Evolutionary conservation across 1,140 invertebrate species (phyloP).

Genomic region (Drosophila chauvacae): DNA sequence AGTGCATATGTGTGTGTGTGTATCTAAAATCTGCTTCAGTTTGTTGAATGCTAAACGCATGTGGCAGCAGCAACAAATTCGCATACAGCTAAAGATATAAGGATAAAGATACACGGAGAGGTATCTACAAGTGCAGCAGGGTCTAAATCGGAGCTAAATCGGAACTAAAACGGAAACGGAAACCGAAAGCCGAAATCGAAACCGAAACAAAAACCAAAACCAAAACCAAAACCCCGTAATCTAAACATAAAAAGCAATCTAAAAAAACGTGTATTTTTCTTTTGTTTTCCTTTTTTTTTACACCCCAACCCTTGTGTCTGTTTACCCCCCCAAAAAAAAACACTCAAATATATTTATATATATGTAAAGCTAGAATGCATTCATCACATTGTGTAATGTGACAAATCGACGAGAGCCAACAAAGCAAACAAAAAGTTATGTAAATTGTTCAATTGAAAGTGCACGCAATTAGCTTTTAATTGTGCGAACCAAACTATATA

Average conservation of each 20-base stretch:
- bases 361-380: constrained; percentile 21
- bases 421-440: constrained; percentile 34
- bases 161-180: constrained; percentile 17
- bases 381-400: constrained; percentile 48
- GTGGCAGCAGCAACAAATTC: constrained; percentile 33
- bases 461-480: constrained; percentile 70
- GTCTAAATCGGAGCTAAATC: not conserved
- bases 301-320: constrained; percentile 33
- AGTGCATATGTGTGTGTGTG: constrained; percentile 48
- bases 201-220: constrained; percentile 9
- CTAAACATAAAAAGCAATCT: constrained; percentile 24
- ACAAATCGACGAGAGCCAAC: constrained; percentile 25
- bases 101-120: not conserved
- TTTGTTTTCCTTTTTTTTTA: constrained; percentile 10
- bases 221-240: constrained; percentile 16
- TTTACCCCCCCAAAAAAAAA: not conserved
- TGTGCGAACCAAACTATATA: constrained; percentile 61
- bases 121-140: constrained; percentile 58
- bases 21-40: constrained; percentile 50
- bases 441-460: constrained; percentile 57
- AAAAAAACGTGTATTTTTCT: constrained; percentile 23
- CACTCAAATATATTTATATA: not conserved
- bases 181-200: constrained; percentile 27
- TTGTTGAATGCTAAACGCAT: constrained; percentile 51
- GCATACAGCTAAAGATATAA: not conserved